These are phyloP conservation scores for Pithys albifrons DNA, from an alignment of 2,113 vertebrate species.

Conservation along the genomic window DNA sequence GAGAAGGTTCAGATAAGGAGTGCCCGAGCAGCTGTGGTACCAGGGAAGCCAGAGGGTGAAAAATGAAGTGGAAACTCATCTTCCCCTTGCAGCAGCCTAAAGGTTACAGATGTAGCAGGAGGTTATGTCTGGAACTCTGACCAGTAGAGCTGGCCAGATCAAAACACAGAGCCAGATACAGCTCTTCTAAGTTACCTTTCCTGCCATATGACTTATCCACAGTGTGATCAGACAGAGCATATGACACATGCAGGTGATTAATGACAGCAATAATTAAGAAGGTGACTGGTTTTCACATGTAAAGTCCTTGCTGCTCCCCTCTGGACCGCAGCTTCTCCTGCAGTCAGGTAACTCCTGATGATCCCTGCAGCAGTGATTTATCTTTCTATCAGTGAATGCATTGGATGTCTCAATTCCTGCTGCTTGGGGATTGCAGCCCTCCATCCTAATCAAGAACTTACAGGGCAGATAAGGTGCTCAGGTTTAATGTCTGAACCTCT, in stretches of 20 bases:
- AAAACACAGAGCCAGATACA: not conserved
- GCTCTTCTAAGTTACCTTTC: not conserved
- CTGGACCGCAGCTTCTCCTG: not conserved
- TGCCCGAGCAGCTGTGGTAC: not conserved
- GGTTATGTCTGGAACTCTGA: not conserved
- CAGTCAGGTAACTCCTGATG: not conserved
- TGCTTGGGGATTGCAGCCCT: not conserved
- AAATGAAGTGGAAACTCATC: not conserved
- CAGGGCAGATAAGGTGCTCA: not conserved
- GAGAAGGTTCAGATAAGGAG: not conserved
- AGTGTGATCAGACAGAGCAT: accelerated
- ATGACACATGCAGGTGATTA: not conserved
- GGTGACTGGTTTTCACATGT: not conserved
- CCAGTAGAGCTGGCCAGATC: not conserved
- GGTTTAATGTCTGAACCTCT: not conserved
- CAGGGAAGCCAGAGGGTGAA: not conserved
- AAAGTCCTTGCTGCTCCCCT: not conserved
- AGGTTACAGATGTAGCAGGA: not conserved
- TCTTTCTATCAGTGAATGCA: not conserved
- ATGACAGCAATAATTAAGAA: conserved; percentile 9
- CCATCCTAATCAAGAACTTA: not conserved
- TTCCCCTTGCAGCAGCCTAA: not conserved
- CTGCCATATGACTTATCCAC: not conserved
- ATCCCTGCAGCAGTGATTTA: conserved; percentile 7
- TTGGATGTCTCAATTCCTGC: not conserved